These are phyloP conservation scores for Pelobates fuscus DNA, from an alignment of 2,113 vertebrate species.

Conservation along the genomic window DNA sequence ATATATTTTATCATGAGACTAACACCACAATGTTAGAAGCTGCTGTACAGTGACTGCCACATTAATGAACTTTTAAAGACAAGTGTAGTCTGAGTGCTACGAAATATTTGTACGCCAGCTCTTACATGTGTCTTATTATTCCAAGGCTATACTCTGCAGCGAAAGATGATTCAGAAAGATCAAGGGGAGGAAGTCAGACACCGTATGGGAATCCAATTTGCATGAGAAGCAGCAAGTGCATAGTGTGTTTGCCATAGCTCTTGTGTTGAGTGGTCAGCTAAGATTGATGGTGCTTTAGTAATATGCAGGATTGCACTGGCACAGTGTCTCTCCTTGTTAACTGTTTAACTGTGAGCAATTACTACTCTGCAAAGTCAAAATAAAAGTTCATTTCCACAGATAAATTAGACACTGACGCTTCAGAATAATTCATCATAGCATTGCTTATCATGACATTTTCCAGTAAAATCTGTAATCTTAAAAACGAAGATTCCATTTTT, in stretches of 20 bases:
- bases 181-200: neutral
- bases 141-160: constrained; percentile 15
- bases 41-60: constrained; percentile 21
- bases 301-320: constrained; percentile 1
- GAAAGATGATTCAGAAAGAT: constrained; percentile 30
- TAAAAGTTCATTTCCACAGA: neutral
- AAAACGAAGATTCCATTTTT: no score
- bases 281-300: constrained; percentile 30
- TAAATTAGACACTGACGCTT: no score
- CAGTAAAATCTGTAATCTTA: no score
- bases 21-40: neutral
- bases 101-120: constrained; percentile 4
- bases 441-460: no score
- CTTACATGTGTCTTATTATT: constrained; percentile 28
- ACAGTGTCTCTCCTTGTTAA: neutral
- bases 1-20: no score
- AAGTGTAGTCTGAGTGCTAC: neutral
- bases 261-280: constrained; percentile 15
- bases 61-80: constrained; percentile 6
- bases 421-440: no score
- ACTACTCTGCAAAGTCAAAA: neutral
- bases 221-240: constrained; percentile 25
- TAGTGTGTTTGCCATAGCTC: neutral
- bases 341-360: neutral
- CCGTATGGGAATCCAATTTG: constrained; percentile 29